Evolutionary conservation across 2,888 invertebrate species (phyloP).

Genomic region (Eilema depressum): DNA sequence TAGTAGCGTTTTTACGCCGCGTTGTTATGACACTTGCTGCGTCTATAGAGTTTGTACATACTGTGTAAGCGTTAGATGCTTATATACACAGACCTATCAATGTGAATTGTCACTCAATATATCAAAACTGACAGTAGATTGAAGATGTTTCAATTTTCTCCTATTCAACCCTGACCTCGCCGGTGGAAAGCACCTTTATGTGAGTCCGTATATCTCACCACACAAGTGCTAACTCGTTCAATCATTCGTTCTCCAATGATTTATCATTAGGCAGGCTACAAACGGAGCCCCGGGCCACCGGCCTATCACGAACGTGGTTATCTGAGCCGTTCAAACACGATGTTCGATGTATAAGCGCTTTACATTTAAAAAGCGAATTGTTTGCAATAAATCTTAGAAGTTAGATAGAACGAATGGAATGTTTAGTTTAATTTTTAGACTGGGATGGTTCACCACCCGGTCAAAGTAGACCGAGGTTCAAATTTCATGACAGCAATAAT

Average conservation of each 20-base stretch:
- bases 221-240: slow-evolving; percentile 9
- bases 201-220: background rate
- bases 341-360: slow-evolving; percentile 28
- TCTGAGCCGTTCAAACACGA: slow-evolving; percentile 46
- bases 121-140: too few relatives aligned
- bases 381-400: slow-evolving; percentile 4
- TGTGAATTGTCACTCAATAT: too few relatives aligned
- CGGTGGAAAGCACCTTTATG: background rate
- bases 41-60: too few relatives aligned
- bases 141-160: too few relatives aligned
- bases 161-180: background rate
- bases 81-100: too few relatives aligned
- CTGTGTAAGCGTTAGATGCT: too few relatives aligned
- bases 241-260: slow-evolving; percentile 30
- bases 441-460: background rate
- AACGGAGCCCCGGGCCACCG: slow-evolving; percentile 49
- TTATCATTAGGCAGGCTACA: slow-evolving; percentile 37
- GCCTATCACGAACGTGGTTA: slow-evolving; percentile 66
- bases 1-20: too few relatives aligned
- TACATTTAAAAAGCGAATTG: slow-evolving; percentile 32
- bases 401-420: background rate
- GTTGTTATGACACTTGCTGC: too few relatives aligned
- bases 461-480: too few relatives aligned
- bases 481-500: too few relatives aligned
- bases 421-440: background rate